These are phyloP conservation scores for Nineta flava DNA, from an alignment of 2,888 invertebrate genomes.

Conservation along the genomic window DNA sequence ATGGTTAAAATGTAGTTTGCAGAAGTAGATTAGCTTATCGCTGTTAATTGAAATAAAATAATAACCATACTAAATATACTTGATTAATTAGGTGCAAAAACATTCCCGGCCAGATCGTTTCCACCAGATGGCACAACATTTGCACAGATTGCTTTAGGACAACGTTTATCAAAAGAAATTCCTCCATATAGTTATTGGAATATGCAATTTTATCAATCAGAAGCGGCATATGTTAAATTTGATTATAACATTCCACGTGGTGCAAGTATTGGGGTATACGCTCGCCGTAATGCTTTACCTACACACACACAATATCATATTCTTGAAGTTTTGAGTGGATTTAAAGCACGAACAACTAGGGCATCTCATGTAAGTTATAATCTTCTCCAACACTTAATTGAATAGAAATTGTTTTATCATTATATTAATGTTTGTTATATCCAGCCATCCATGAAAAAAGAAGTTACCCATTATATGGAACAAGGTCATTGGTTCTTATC, in stretches of 20 bases:
- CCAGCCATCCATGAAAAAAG: conserved; percentile 74
- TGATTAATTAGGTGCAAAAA: conserved; percentile 54
- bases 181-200: conserved; percentile 94
- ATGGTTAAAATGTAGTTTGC: background rate
- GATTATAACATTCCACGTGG: conserved; percentile 86
- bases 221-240: conserved; percentile 85
- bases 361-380: conserved; percentile 66
- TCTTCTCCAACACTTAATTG: conserved; percentile 8
- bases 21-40: no score
- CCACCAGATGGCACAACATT: conserved; percentile 88
- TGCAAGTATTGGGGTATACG: conserved; percentile 89
- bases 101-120: conserved; percentile 78
- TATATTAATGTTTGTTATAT: conserved; percentile 12
- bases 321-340: conserved; percentile 80
- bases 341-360: conserved; percentile 68
- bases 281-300: conserved; percentile 82
- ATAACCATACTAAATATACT: background rate
- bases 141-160: conserved; percentile 75
- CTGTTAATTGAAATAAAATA: no score
- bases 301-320: conserved; percentile 96
- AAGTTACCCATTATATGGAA: conserved; percentile 89
- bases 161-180: conserved; percentile 75
- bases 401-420: background rate
- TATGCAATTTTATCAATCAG: conserved; percentile 91
- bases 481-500: conserved; percentile 95